Base-by-base conservation (phyloP, 1,140 invertebrate genomes). In the Calliopsis andreniformis region DNA sequence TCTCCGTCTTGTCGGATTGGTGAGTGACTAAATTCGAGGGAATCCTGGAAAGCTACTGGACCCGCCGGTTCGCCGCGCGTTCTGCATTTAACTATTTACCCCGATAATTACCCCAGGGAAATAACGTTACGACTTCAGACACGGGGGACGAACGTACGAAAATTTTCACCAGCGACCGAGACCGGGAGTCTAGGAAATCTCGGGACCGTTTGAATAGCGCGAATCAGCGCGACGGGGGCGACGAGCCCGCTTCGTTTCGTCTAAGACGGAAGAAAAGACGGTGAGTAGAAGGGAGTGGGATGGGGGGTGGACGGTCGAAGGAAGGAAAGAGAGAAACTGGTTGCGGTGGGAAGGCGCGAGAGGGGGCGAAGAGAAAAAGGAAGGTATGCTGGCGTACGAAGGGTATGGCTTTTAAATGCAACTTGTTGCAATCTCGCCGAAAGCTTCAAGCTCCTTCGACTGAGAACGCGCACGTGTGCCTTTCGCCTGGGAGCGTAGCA, bases 391-490 rank as follows among this genome's bases (percentile, higher is more conserved):
- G 76, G 59, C 51, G 68, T 81, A 64, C 80, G 76, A 70, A 80
- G 23, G 69, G 72, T 67, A 78, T 70, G 76, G 75, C 80, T 86
- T 87, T 87, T 86, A 83, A 87, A 86, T 83, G 86, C 86, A 87
- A 87, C 86, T 87, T 87, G 86, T 87, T 87, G 86, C 86, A 75
- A 87, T 79, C 80, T 87, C 75, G 80, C 49, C 47, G n/a, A 77
- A 69, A 76, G 80, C 75, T 58, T 45, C 51, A 51, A 59, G 59
- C 47, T 83, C 35, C 68, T 83, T 78, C 76, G 66, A 39, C 58
- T 55, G 20, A 42, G 47, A 70, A 61, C 58, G 59, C 51, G 49
- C 76, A 73, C 76, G 51, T 64, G 73, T 68, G 63, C 53, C 45
- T 45, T 30, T 25, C 14, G 16, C 14, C 23, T 14, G 64, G 39